Conservation (phyloP, 2,797 vertebrate genomes). For the Sebastes minor region DNA sequence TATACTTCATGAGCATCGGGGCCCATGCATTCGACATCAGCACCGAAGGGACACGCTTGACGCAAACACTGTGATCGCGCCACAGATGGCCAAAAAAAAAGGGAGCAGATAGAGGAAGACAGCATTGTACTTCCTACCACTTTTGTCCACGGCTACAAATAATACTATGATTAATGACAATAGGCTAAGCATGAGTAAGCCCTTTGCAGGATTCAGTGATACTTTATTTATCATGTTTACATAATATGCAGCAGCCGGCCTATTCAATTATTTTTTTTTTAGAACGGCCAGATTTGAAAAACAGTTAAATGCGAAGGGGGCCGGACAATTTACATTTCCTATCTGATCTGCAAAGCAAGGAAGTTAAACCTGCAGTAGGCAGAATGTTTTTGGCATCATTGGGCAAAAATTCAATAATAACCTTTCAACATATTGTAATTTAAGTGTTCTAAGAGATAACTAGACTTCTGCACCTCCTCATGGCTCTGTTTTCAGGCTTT, state of each 20-base stretch:
- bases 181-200: conserved; percentile 14
- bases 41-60: neutral
- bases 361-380: too few species aligned
- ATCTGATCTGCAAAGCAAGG: too few species aligned
- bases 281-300: too few species aligned
- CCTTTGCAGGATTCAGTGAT: conserved; percentile 15
- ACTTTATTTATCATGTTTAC: conserved; percentile 11
- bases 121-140: neutral
- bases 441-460: too few species aligned
- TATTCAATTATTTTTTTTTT: neutral
- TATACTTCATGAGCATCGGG: conserved; percentile 14
- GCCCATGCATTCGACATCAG: conserved; percentile 24
- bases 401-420: too few species aligned
- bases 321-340: too few species aligned
- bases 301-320: too few species aligned
- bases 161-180: conserved; percentile 10
- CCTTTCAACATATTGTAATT: too few species aligned
- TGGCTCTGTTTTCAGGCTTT: too few species aligned
- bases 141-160: conserved; percentile 8
- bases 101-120: conserved; percentile 9
- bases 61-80: conserved; percentile 23
- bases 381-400: too few species aligned
- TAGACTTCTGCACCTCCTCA: too few species aligned
- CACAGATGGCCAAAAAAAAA: conserved; percentile 31
- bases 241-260: neutral